These are phyloP conservation scores for Sylvietta virens DNA, from an alignment of 2,113 vertebrate genomes.

Conservation along the genomic window DNA sequence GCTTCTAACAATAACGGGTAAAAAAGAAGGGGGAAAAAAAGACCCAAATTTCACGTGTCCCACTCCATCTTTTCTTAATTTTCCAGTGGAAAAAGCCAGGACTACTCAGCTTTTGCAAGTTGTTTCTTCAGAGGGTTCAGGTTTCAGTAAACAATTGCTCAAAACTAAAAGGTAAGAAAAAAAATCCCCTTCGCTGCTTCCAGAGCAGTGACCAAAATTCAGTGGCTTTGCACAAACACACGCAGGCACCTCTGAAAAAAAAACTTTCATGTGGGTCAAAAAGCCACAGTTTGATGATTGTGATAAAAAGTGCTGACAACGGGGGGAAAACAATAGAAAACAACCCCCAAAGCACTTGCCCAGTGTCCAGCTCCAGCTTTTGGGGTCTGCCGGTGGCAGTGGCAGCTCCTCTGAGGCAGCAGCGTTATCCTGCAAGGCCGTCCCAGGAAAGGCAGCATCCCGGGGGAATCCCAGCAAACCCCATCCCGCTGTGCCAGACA, in stretches of 20 bases:
- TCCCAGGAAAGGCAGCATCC: background rate
- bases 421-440: background rate
- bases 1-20: constrained; percentile 6
- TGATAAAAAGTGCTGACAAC: background rate
- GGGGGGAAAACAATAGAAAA: background rate
- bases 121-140: background rate
- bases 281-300: constrained; percentile 8
- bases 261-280: constrained; percentile 20
- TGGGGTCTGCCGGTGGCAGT: background rate
- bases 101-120: background rate
- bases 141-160: constrained; percentile 6
- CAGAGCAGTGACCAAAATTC: constrained; percentile 6
- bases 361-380: background rate
- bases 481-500: background rate
- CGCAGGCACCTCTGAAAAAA: background rate
- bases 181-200: background rate
- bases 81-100: constrained; percentile 55
- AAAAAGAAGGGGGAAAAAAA: background rate
- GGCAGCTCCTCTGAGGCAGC: background rate
- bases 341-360: background rate
- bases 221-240: constrained; percentile 3
- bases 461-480: background rate
- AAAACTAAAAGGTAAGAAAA: constrained; percentile 18
- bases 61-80: constrained; percentile 26
- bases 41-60: constrained; percentile 23